These are phyloP conservation scores for Octomys mimax DNA, from an alignment of 2,797 vertebrate species.

Conservation along the genomic window DNA sequence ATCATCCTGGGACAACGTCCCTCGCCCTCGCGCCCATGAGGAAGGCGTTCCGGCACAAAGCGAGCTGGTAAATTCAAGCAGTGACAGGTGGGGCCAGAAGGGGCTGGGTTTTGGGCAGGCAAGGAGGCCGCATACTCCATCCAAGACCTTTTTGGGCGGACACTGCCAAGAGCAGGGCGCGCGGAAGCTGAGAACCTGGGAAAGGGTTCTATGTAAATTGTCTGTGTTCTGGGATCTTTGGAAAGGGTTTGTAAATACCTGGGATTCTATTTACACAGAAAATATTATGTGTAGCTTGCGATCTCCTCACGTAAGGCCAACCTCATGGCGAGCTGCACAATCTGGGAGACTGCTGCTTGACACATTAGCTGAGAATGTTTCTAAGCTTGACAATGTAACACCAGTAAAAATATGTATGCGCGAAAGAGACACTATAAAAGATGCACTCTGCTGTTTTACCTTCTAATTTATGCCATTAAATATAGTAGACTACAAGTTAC, in stretches of 20 bases:
- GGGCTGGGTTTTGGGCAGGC: neutral
- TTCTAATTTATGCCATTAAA: conserved; percentile 9
- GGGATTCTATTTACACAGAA: neutral
- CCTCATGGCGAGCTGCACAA: neutral
- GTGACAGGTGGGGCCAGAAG: neutral
- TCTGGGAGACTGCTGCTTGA: neutral
- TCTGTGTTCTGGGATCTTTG: neutral
- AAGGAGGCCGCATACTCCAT: neutral
- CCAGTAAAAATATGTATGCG: neutral
- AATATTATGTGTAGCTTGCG: neutral
- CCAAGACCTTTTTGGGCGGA: neutral
- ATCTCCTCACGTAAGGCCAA: neutral
- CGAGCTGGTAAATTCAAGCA: neutral
- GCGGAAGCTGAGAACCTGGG: neutral
- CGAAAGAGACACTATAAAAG: neutral
- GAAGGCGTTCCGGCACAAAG: neutral
- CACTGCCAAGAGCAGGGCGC: neutral
- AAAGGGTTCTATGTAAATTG: neutral
- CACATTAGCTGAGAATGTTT: neutral
- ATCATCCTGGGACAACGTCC: neutral
- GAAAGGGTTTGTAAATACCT: neutral
- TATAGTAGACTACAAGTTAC: neutral
- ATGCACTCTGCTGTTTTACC: neutral
- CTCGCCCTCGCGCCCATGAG: neutral
- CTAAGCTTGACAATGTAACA: neutral